Base-by-base conservation (phyloP, 2,888 invertebrate genomes). In the Papilio protenor region DNA sequence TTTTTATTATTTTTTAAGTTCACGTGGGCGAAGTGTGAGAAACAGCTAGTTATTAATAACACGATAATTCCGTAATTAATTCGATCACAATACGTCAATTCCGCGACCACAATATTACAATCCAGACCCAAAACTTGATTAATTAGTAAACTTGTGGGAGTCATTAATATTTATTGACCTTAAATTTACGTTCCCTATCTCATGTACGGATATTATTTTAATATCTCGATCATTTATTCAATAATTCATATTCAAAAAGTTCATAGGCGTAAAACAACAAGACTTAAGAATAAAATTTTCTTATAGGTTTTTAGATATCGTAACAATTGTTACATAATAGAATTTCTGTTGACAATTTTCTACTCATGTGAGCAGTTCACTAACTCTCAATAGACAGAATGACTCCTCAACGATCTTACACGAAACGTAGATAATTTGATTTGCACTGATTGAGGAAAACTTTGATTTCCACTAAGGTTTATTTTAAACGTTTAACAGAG, bases 81-180 rank as follows among this genome's bases (percentile, higher is more conserved):
- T 69, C 4, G n/a, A 21, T 45, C n/a, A 69, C 45, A 27, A 45
- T 40, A 72, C 64, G 71, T 59, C 33, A 21, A 64, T 72, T 49
- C 47, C 49, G 61, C 8, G 23, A 1, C 47, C 72, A 45, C 71
- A 59, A 57, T 59, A 52, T 21, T 33, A 33, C 72, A 72, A 72
- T 64, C 72, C 61, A 18, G 71, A 71, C 71, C 76, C 76, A 59
- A 71, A 76, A 76, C 71, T 71, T 76, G 71, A 76, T 76, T 76
- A 76, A 76, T 76, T 76, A 71, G 71, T 70, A 71, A 76, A 76
- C 59, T 76, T 76, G 52, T 52, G 49, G 64, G 61, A 40, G 61
- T 76, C 72, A 72, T 76, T 52, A 72, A 76, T 76, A 76, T 76
- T 76, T 76, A 76, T 76, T 76, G 64, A 52, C 27, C 59, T 72